Evolutionary conservation across 2,797 vertebrate species (phyloP).

Genomic region (Pseudomugil tenellus): DNA sequence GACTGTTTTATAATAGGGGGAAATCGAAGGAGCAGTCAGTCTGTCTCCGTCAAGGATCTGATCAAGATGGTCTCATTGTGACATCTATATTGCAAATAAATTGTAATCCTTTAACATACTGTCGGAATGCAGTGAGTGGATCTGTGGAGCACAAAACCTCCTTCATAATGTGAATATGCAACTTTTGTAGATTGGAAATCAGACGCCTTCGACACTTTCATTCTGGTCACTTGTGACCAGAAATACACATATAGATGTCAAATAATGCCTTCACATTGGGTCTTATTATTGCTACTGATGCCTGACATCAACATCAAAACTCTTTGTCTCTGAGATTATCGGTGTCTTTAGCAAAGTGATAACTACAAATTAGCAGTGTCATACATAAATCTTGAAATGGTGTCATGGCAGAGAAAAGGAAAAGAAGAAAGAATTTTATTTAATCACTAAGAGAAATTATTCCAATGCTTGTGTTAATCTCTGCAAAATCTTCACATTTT

Average conservation of each 20-base stretch:
- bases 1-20: too few relatives aligned
- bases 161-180: too few relatives aligned
- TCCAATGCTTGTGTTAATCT: background rate
- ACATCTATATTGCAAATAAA: too few relatives aligned
- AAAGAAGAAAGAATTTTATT: background rate
- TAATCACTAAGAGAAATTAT: background rate
- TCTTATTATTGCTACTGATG: background rate
- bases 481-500: background rate
- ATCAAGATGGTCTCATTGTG: too few relatives aligned
- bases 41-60: too few relatives aligned
- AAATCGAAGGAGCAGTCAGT: too few relatives aligned
- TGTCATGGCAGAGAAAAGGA: background rate
- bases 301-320: background rate
- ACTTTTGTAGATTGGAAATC: too few relatives aligned
- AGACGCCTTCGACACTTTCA: too few relatives aligned
- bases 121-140: too few relatives aligned
- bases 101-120: too few relatives aligned
- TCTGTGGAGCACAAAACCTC: too few relatives aligned
- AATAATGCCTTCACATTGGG: slow-evolving; percentile 37
- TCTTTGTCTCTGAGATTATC: background rate
- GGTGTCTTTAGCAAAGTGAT: background rate
- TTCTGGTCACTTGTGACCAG: slow-evolving; percentile 37
- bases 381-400: background rate
- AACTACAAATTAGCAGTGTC: background rate
- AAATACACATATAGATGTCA: slow-evolving; percentile 32